A percentile compares a stretch with the other conserved stretches of the same genome.
Conservation (phyloP, 2,888 invertebrate species). For the Gisinianus flammeolus region DNA sequence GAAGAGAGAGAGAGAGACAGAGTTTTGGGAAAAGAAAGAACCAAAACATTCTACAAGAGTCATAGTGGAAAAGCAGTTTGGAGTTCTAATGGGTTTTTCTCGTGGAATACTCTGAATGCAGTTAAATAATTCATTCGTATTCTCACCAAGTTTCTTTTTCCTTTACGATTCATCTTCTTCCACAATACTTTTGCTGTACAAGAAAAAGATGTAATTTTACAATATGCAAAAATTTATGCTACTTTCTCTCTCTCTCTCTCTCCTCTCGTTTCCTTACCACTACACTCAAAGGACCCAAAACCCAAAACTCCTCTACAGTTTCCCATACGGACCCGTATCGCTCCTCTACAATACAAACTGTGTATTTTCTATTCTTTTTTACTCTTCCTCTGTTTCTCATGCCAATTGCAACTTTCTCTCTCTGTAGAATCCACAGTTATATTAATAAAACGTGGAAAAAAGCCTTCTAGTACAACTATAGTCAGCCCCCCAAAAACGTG, state of each 20-base stretch:
- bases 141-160: conserved; percentile 4
- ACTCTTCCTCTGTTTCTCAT: too few species aligned
- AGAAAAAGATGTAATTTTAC: neutral
- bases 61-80: neutral
- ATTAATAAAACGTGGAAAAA: neutral
- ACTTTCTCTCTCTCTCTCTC: neutral
- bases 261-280: neutral
- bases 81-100: neutral
- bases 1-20: conserved; percentile 3
- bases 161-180: conserved; percentile 7
- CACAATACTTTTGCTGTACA: neutral
- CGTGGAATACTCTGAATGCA: neutral
- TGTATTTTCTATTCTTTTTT: too few species aligned
- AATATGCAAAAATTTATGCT: conserved; percentile 1
- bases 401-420: too few species aligned
- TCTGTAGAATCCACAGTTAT: too few species aligned
- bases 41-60: neutral
- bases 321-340: too few species aligned
- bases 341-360: too few species aligned
- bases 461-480: too few species aligned
- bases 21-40: neutral
- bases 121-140: conserved; percentile 9
- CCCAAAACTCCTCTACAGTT: too few species aligned
- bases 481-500: neutral
- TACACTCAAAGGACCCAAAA: neutral